Base-by-base conservation (phyloP, 2,888 invertebrate species). In the Eilema caniola region DNA sequence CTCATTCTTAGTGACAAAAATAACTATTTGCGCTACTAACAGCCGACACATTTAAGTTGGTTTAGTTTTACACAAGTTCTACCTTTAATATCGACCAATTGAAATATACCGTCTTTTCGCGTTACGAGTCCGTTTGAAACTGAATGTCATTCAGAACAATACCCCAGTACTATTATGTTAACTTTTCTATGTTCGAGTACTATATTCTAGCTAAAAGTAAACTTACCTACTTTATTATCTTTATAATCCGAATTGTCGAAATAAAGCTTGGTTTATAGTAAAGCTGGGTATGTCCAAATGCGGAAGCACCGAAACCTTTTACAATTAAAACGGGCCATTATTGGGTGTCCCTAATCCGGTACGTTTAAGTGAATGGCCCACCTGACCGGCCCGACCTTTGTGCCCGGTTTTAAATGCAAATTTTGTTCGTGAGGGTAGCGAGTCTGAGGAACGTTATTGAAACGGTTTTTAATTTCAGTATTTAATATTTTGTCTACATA, bases 311-410 rank as follows among this genome's bases (percentile, higher is more conserved):
- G 69, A 82, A 83, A 86, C 85, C 85, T 87, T 87, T 86, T 86
- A 87, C 86, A 91, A 90, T 90, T 88, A 89, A 89, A 91, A 86
- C 83, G 78, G 81, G 72, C 87, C 88, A 91, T 92, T 92, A 91
- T 89, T 89, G 87, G 86, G 77, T 85, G 84, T 86, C 79, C 88
- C 83, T 91, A 90, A 92, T 92, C 90, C 90, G 81, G 85, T 80
- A 82, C 86, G 85, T 88, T 89, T 85, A 85, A 85, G 84, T 82
- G 85, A 87, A 86, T 82, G 83, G 83, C 84, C 85, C 86, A 88
- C 88, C 89, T 89, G 89, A 86, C 86, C 83, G 82, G 76, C 65
- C 74, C 83, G 85, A 88, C 87, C 89, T 89, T 86, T 89, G 88
- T 85, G 83, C 85, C 74, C 72, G 73, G 80, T 86, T 86, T 86